These are phyloP conservation scores for Brachionus sp. DNA, from an alignment of 1,140 invertebrate species.

Conservation along the genomic window DNA sequence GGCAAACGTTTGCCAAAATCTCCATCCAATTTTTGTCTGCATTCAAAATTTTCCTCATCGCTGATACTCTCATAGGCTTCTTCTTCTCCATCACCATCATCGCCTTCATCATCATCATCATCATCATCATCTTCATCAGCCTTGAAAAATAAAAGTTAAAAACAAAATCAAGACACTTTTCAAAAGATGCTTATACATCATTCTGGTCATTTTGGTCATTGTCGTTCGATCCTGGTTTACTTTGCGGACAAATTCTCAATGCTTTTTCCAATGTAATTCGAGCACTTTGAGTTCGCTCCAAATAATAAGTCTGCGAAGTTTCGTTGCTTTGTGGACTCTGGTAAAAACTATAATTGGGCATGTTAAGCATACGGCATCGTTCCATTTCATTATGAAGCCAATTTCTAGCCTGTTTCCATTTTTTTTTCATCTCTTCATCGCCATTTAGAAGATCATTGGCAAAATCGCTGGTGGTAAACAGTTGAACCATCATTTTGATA, in stretches of 20 bases:
- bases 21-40: background rate
- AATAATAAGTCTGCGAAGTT: slow-evolving; percentile 86
- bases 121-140: slow-evolving; percentile 1
- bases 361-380: slow-evolving; percentile 21
- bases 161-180: background rate
- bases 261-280: slow-evolving; percentile 80
- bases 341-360: slow-evolving; percentile 37
- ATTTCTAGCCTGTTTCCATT: slow-evolving; percentile 66
- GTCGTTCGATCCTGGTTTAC: background rate
- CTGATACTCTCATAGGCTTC: slow-evolving; percentile 35
- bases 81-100: background rate
- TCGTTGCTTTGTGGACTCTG: slow-evolving; percentile 81
- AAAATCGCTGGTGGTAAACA: slow-evolving; percentile 76
- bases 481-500: slow-evolving; percentile 85
- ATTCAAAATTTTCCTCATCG: slow-evolving; percentile 35
- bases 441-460: slow-evolving; percentile 72
- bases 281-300: slow-evolving; percentile 87
- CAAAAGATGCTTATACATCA: background rate
- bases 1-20: background rate
- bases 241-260: slow-evolving; percentile 72
- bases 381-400: slow-evolving; percentile 91
- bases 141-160: background rate
- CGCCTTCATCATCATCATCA: background rate
- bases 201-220: background rate
- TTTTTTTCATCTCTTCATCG: slow-evolving; percentile 72